phyloP scores from a whole-genome alignment of 2,888 invertebrate species.

The Gandaritis pyraliata region DNA sequence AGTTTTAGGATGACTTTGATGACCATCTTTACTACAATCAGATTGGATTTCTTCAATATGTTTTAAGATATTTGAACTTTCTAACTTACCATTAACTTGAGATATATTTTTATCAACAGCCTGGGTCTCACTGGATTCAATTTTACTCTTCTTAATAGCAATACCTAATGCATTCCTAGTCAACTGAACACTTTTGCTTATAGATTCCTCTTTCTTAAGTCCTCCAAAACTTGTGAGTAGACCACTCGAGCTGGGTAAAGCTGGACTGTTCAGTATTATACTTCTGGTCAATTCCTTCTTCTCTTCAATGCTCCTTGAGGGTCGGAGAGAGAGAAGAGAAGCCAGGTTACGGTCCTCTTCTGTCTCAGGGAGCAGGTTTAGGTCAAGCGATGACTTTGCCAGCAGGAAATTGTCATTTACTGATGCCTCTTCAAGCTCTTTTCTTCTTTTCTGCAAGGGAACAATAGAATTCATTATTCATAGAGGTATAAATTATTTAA shows the following conservation, averaged over 20 bases:
- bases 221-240: slow-evolving; percentile 80
- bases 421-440: slow-evolving; percentile 88
- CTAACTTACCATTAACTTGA: neutral
- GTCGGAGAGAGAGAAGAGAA: slow-evolving; percentile 88
- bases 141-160: slow-evolving; percentile 59
- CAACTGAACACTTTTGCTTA: slow-evolving; percentile 64
- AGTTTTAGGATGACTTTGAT: neutral
- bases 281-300: slow-evolving; percentile 76
- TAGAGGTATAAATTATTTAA: no score
- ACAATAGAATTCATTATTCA: neutral
- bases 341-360: slow-evolving; percentile 93
- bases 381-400: slow-evolving; percentile 90
- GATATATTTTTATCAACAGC: slow-evolving; percentile 8
- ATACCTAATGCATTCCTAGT: slow-evolving; percentile 74
- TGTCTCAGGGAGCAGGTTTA: slow-evolving; percentile 90
- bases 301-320: slow-evolving; percentile 85
- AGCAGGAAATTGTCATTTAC: slow-evolving; percentile 88
- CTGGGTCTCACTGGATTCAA: slow-evolving; percentile 13
- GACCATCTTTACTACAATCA: neutral
- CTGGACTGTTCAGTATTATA: slow-evolving; percentile 82
- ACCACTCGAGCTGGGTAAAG: slow-evolving; percentile 82
- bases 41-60: neutral
- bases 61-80: slow-evolving; percentile 1
- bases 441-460: slow-evolving; percentile 85
- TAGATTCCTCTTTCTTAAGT: slow-evolving; percentile 81